These are phyloP conservation scores for Chrysolophus pictus DNA, from an alignment of 2,797 vertebrate genomes.

Conservation along the genomic window DNA sequence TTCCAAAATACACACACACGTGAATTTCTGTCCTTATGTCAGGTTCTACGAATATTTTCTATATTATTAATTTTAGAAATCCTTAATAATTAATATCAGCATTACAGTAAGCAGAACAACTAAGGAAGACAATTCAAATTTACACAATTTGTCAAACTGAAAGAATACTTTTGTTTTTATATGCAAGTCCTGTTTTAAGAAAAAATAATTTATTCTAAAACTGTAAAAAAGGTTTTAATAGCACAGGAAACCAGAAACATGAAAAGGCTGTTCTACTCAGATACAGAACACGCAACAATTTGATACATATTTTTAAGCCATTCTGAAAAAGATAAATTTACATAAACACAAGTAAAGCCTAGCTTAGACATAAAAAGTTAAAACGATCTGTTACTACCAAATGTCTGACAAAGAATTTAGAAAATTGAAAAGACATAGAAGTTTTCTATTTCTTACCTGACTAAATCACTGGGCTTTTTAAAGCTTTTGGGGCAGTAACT, in stretches of 20 bases:
- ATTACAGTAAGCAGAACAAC: not conserved
- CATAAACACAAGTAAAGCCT: not conserved
- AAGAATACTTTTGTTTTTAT: not conserved
- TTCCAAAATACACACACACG: not conserved
- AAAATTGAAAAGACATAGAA: not conserved
- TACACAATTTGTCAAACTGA: not conserved
- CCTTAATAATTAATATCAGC: not conserved
- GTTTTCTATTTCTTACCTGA: slow-evolving; percentile 84
- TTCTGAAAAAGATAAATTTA: not conserved
- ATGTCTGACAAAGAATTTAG: not conserved
- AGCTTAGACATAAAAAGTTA: not conserved
- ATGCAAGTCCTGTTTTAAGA: not conserved
- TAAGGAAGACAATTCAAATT: not conserved
- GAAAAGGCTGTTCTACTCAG: not conserved
- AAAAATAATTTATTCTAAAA: not conserved
- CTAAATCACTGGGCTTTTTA: slow-evolving; percentile 97
- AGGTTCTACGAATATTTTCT: not conserved
- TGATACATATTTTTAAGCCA: not conserved
- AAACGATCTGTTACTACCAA: not conserved
- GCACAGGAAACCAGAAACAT: not conserved
- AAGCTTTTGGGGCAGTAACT: slow-evolving; percentile 97
- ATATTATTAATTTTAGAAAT: not conserved
- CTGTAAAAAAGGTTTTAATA: not conserved
- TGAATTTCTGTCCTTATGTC: not conserved
- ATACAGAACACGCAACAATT: not conserved